Base-by-base conservation (phyloP, 1,140 invertebrate genomes). In the Hetaerina americana region DNA sequence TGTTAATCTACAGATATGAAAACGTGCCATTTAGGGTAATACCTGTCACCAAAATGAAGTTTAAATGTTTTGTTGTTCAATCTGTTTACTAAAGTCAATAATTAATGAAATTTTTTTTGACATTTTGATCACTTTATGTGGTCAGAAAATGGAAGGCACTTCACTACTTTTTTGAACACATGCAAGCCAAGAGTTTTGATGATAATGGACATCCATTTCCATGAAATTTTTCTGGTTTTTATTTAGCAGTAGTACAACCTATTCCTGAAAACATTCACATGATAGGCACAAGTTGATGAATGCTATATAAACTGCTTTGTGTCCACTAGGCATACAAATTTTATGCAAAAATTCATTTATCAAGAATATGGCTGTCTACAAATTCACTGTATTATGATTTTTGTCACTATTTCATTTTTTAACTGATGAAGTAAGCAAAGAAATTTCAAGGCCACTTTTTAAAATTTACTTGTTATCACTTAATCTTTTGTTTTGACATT, bases 91-190 rank as follows among this genome's bases (percentile, higher is more conserved):
- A 72, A 70, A 72, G 66, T 25, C 29, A 49, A 72, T 69, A 69
- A 31, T 72, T 49, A 70, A 70, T 72, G 22, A 71, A 71, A 72
- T 49, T 27, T 27, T 72, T 68, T 70, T 72, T 68, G 27, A 68
- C 71, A 69, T 49, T 68, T 68, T 68, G 66, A 69, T 72, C 71
- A 72, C 71, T 68, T 66, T 15, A 68, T 28, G 72, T 74, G 74
- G 74, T 74, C 74, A 74, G 72, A 74, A 74, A 74, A 27, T 72
- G 72, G 74, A 74, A 74, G 74, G 74, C 74, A 74, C 74, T 74
- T 74, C 66, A 69, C 72, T 74, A 72, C 69, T 72, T 74, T n/a
- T 74, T 74, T 74, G 74, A 74, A 74, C 74, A 74, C 74, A 74
- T 74, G 26, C 71, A 73, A 71, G 72, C 72, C 72, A 74, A 73